Evolutionary conservation across 1,140 invertebrate genomes (phyloP), one percentile per base, ranked within the genome.

Genomic region (Spodoptera litura): DNA sequence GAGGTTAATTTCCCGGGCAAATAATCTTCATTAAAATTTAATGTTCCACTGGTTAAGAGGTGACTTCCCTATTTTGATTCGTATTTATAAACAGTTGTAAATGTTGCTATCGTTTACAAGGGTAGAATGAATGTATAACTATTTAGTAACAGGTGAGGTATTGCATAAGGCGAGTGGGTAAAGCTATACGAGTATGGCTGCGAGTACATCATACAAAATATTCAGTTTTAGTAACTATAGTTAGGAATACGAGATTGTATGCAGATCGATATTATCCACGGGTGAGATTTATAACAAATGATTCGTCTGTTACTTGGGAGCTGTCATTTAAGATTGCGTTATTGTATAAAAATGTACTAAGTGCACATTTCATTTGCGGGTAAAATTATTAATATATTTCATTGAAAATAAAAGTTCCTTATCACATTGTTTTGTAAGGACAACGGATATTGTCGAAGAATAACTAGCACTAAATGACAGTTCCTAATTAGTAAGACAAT

Each of bases 81-180:
- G 20, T 20, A 20, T 20, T 20, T 20, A 20, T 20, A 20, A 20
- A 20, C 0, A 0, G 20, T 20, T 20, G 20, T 20, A 20, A 11
- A 64, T 64, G 13, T 35, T 35, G 56, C 71, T 61, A 76, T 59
- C 51, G 31, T 76, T 49, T 66, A 76, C 27, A 44, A 44, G 8
- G 38, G 38, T 53, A 31, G 5, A 27, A 10, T 35, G 15, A 52
- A 53, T 53, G 44, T 10, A n/a, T 11, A 27, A 20, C 51, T 53
- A 71, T 71, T 44, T 27, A 78, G 55, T 52, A 78, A 27, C 38
- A 56, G 64, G 77, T 82, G 83, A 85, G 83, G 83, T 85, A 85
- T 78, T 83, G 77, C 58, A 52, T 79, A 85, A 84, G 82, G 82
- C 84, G 71, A 71, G 79, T 64, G 52, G 75, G 20, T 84, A 62